These are phyloP conservation scores for Gonioctena quinquepunctata DNA, from an alignment of 1,140 invertebrate genomes.

Conservation along the genomic window DNA sequence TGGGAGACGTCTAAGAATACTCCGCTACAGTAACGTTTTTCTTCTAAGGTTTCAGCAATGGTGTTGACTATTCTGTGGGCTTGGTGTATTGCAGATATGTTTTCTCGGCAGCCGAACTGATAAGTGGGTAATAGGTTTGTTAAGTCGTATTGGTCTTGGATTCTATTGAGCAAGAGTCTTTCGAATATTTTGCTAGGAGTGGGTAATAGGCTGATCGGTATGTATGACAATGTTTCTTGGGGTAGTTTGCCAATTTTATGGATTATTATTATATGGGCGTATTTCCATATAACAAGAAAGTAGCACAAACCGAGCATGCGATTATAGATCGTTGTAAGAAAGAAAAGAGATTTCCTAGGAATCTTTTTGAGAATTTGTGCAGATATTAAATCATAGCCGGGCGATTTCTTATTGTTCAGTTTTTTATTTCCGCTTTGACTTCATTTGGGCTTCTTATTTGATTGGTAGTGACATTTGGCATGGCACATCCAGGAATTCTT, in stretches of 20 bases:
- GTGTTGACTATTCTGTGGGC: too few species aligned
- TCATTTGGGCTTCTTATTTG: background rate
- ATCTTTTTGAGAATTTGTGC: background rate
- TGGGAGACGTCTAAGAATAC: slow-evolving; percentile 48
- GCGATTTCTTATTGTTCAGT: background rate
- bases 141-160: background rate
- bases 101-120: slow-evolving; percentile 48
- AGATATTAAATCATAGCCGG: background rate
- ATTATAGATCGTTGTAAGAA: too few species aligned
- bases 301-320: too few species aligned
- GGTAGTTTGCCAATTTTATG: background rate
- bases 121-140: slow-evolving; percentile 25
- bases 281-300: too few species aligned
- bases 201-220: too few species aligned
- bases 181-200: too few species aligned
- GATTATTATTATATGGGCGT: too few species aligned
- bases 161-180: too few species aligned
- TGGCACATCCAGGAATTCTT: too few species aligned
- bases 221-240: too few species aligned
- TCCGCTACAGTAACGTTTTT: slow-evolving; percentile 40
- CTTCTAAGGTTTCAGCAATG: slow-evolving; percentile 36
- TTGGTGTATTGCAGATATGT: slow-evolving; percentile 46
- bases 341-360: background rate
- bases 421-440: background rate
- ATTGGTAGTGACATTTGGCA: background rate